A percentile compares a stretch with the other conserved stretches of the same genome.
Conservation (phyloP, 53 echinoderm and acorn worm genomes). For the Zoroaster sp. region DNA sequence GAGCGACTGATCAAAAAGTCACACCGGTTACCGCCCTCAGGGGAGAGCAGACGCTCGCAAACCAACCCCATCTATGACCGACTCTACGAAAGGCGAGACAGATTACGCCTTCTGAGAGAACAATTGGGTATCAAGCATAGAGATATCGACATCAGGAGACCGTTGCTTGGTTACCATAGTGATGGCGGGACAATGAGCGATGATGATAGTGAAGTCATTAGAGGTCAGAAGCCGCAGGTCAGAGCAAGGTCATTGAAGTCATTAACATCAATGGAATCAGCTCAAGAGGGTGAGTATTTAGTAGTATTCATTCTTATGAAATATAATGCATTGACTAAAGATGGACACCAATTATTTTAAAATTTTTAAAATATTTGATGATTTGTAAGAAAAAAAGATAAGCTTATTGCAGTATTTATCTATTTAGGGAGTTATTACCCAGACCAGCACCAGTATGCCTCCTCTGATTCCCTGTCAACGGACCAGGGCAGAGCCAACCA, state of each 20-base stretch:
- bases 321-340: too few species aligned
- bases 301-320: too few species aligned
- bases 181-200: constrained; percentile 78
- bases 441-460: constrained; percentile 78
- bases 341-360: too few species aligned
- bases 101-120: constrained; percentile 80
- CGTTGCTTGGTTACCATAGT: constrained; percentile 67
- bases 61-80: constrained; percentile 88
- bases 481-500: constrained; percentile 23
- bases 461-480: constrained; percentile 59
- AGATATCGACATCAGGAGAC: constrained; percentile 49
- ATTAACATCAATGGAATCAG: constrained; percentile 78
- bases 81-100: constrained; percentile 81
- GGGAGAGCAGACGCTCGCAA: constrained; percentile 35
- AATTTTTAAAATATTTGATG: too few species aligned
- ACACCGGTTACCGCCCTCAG: constrained; percentile 54
- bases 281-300: constrained; percentile 81
- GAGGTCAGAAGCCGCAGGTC: constrained; percentile 28
- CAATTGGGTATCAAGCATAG: constrained; percentile 71
- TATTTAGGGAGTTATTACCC: constrained; percentile 90
- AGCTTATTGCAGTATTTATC: constrained; percentile 9
- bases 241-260: constrained; percentile 82
- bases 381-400: too few species aligned
- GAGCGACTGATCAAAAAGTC: constrained; percentile 40
- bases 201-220: constrained; percentile 52